Base-by-base conservation (phyloP, 1,140 invertebrate species). In the Babylonia areolata region DNA sequence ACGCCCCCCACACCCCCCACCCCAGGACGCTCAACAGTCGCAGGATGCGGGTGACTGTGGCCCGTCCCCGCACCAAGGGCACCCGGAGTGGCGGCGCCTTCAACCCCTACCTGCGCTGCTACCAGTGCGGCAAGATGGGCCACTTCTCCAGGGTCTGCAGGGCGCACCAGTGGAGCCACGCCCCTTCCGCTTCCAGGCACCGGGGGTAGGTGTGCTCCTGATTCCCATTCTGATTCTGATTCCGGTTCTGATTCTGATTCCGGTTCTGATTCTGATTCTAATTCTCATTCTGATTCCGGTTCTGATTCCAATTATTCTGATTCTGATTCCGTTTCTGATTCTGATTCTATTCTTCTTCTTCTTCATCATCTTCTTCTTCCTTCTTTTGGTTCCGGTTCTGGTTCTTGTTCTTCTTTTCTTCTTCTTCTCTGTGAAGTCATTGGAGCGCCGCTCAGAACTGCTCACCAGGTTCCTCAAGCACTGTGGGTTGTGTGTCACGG, bases 111-210 rank as follows among this genome's bases (percentile, higher is more conserved):
- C 85, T 94, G 58, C 78, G 93, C 33, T 93, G 94, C 87, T 94
- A 94, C 88, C 90, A 93, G 42, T 94, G 94, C 89, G 93, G 93
- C 58, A 91, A 93, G 82, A 90, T 89, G 81, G 94, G 94, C 35
- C 94, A 94, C 85, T 93, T 94, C 77, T 93, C 92, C 12, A 75
- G 94, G 17, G 93, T 94, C 85, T 94, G 94, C 89, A 87, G 88
- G 73, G 91, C 78, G 3, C 42, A 80, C 78, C 75, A 77, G 75
- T 77, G 75, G 75, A 42, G 37, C 75, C 6, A 12, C 71, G 35
- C 5, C 15, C 39, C 2, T 0, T 5, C 15, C 0, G 28, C 15
- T 23, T 23, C 15, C 58, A 64, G 58, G 23, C 28, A 5, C 58
- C 58, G 58, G 15, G 28, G 58, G 58, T 64, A 23, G n/a, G n/a